Evolutionary conservation across 1,140 invertebrate species (phyloP).

Genomic region (Zaprionus lachaisei): DNA sequence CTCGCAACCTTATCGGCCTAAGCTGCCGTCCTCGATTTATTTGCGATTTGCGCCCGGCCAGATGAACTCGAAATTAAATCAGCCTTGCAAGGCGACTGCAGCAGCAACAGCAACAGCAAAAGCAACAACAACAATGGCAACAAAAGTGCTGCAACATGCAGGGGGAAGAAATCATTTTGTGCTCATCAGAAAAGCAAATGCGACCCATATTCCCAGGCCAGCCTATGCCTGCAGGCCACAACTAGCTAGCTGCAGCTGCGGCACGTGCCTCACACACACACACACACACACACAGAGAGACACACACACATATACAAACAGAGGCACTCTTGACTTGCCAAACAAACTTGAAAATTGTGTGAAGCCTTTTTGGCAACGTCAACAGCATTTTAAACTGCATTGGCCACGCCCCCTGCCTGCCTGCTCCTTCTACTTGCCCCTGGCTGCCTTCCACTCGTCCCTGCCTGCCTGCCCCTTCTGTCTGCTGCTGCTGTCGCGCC

Average conservation of each 20-base stretch:
- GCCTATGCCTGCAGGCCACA: constrained; percentile 33
- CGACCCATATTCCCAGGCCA: constrained; percentile 64
- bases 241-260: constrained; percentile 14
- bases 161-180: constrained; percentile 51
- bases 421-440: neutral
- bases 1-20: constrained; percentile 14
- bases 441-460: neutral
- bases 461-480: neutral
- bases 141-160: constrained; percentile 24
- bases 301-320: constrained; percentile 15
- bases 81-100: constrained; percentile 31
- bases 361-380: constrained; percentile 49
- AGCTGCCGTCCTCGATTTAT: constrained; percentile 62
- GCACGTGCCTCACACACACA: constrained; percentile 58
- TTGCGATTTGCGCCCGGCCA: constrained; percentile 63
- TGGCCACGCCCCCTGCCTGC: neutral
- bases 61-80: constrained; percentile 79
- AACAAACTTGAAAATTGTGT: constrained; percentile 52
- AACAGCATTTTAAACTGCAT: constrained; percentile 54
- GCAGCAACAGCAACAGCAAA: constrained; percentile 3
- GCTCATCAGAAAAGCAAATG: constrained; percentile 51
- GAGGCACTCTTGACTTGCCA: constrained; percentile 31
- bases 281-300: constrained; percentile 16
- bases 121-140: neutral
- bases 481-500: constrained; percentile 25